Evolutionary conservation across 2,113 vertebrate species (phyloP).

Genomic region (Ptilorrhoa leucosticta): DNA sequence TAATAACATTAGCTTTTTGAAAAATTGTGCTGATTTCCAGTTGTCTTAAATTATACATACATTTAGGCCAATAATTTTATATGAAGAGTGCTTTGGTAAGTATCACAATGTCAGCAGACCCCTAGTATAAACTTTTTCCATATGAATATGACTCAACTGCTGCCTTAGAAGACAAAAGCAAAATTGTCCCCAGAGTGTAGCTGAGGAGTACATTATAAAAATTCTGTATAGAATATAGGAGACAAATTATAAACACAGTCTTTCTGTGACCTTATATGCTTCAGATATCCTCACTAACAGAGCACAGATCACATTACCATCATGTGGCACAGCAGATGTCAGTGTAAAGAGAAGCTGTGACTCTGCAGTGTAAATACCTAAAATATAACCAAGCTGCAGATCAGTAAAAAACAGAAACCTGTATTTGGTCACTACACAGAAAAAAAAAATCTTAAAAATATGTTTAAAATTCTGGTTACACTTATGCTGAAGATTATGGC

Average conservation of each 20-base stretch:
- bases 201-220: neutral
- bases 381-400: neutral
- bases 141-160: neutral
- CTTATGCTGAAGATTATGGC: neutral
- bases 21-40: neutral
- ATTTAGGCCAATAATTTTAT: neutral
- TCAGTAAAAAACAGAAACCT: neutral
- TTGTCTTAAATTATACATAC: neutral
- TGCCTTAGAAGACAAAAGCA: neutral
- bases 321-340: neutral
- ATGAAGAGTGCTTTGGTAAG: neutral
- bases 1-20: neutral
- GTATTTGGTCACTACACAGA: neutral
- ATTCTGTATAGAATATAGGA: neutral
- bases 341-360: neutral
- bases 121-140: neutral
- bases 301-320: neutral
- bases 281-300: neutral
- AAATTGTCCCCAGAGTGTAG: neutral
- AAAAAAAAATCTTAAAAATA: neutral
- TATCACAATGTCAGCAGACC: neutral
- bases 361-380: neutral
- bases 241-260: neutral
- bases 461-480: neutral
- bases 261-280: neutral